Evolutionary conservation across 2,888 invertebrate species (phyloP), one percentile per base, ranked within the genome.

Genomic region (Alcis repandata): DNA sequence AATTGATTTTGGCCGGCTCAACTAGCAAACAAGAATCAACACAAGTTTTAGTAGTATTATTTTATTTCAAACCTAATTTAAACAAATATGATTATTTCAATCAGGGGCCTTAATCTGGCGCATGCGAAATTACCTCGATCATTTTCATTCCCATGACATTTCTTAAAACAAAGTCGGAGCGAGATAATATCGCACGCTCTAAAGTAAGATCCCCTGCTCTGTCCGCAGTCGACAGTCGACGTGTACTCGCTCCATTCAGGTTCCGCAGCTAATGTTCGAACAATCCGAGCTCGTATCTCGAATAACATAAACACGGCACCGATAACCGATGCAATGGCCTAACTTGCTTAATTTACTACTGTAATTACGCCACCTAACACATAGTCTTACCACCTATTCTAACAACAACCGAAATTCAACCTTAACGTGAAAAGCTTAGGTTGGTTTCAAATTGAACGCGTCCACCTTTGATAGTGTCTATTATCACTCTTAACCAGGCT

Each of bases 261-360:
- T 7, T 13, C 15, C 22, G 36, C 58, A 27, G 13, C 32, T 52
- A 43, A 59, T 13, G 43, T 17, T 19, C n/a, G n/a, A 46, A 52
- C 52, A 38, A 27, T 27, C 48, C 48, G 46, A 17, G 27, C 15
- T 27, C 72, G 66, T 67, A 63, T 70, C 76, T 72, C 59, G 54
- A 48, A 69, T 71, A 73, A 76, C 80, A 79, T 81, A 79, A 79
- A 77, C 77, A 74, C 57, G 41, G 33, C 59, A 38, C 72, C 70
- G 70, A 72, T 72, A 72, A 64, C 70, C 65, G 65, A 60, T 66
- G 71, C 74, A 70, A 72, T 68, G 67, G 71, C 69, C 71, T 72
- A 75, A 78, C 72, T 78, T 77, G 72, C 71, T 74, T 80, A 80
- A 80, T 79, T 79, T 80, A 79, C 73, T 79, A 61, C 69, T 60